Percentiles rank a stretch among this genome's conserved stretches.
Evolutionary conservation across 2,797 vertebrate species (phyloP).

Genomic region (Acanthurus leucopareius): DNA sequence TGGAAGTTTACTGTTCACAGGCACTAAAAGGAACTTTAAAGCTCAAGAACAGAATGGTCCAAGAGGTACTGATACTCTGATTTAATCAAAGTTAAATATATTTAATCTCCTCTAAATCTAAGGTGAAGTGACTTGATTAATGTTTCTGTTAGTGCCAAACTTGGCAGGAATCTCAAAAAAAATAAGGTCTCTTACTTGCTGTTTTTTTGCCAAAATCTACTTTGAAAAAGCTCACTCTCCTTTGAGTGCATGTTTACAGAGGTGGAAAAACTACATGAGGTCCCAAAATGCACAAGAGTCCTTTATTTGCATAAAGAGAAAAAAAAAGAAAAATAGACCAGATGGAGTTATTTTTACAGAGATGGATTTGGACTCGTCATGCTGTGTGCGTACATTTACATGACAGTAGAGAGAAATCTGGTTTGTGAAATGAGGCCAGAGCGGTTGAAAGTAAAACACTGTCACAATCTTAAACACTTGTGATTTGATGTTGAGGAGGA

Average conservation of each 20-base stretch:
- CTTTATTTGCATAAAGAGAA: conserved; percentile 64
- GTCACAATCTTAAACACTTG: conserved; percentile 58
- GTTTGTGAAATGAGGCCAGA: conserved; percentile 60
- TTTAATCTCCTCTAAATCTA: conserved; percentile 59
- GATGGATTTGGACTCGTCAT: conserved; percentile 61
- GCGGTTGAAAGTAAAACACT: conserved; percentile 69
- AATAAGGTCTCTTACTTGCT: conserved; percentile 21
- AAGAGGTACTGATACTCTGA: conserved; percentile 41
- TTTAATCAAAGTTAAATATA: conserved; percentile 65
- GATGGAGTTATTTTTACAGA: conserved; percentile 62
- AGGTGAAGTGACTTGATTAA: conserved; percentile 55
- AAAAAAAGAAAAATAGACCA: conserved; percentile 40
- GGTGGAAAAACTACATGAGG: conserved; percentile 24
- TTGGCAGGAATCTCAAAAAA: conserved; percentile 53
- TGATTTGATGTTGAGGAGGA: conserved; percentile 43
- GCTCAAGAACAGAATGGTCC: conserved; percentile 41
- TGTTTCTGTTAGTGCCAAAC: conserved; percentile 54
- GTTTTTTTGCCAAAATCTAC: conserved; percentile 33
- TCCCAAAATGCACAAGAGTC: conserved; percentile 22
- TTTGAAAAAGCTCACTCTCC: conserved; percentile 14
- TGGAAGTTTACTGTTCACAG: conserved; percentile 42
- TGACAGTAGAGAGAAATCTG: conserved; percentile 54
- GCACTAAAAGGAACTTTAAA: conserved; percentile 52
- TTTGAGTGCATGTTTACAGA: conserved; percentile 27
- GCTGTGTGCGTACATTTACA: conserved; percentile 53